A percentile compares a stretch with the other conserved stretches of the same genome.
phyloP scores from a whole-genome alignment of 2,797 vertebrate genomes.

The Psittacula echo region DNA sequence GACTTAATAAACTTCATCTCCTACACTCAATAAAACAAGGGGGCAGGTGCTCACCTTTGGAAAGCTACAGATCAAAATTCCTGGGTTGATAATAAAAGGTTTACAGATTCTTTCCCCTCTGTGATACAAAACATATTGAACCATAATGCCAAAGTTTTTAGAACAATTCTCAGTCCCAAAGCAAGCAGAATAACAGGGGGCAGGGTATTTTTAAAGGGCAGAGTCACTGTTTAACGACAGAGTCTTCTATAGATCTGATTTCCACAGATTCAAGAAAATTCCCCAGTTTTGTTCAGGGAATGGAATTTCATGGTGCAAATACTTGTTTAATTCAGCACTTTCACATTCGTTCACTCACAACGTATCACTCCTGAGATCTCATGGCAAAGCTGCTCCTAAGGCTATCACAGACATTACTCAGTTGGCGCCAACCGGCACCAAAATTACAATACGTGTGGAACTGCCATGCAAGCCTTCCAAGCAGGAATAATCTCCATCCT shows the following conservation, averaged over 20 bases:
- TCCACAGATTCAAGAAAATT: background rate
- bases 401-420: slow-evolving; percentile 51
- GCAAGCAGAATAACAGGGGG: background rate
- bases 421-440: background rate
- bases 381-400: slow-evolving; percentile 61
- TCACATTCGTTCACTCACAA: background rate
- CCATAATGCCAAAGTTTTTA: background rate
- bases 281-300: background rate
- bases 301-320: slow-evolving; percentile 14
- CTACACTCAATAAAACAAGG: background rate
- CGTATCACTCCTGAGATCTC: slow-evolving; percentile 19
- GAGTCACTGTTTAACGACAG: background rate
- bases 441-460: background rate
- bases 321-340: slow-evolving; percentile 54
- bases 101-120: background rate
- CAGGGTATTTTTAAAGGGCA: background rate
- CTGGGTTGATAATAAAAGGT: background rate
- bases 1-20: background rate
- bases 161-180: background rate
- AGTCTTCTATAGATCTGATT: background rate
- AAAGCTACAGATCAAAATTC: background rate
- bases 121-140: background rate
- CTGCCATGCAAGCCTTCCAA: slow-evolving; percentile 6
- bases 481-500: slow-evolving; percentile 15
- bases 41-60: background rate